Evolutionary conservation across 2,888 invertebrate species (phyloP).

Genomic region (Metalampra italica): DNA sequence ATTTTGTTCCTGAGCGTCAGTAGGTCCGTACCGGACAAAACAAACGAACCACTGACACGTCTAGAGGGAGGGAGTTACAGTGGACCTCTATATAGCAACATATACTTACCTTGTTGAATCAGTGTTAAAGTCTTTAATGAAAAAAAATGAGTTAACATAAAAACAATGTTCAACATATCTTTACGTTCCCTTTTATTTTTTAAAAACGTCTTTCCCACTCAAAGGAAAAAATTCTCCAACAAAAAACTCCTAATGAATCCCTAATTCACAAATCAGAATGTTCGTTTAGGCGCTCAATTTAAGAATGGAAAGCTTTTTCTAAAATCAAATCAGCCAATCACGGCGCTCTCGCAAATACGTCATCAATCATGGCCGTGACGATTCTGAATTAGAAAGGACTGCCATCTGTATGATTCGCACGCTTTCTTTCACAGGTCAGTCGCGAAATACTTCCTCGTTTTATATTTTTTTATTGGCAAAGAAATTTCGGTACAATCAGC

Average conservation of each 20-base stretch:
- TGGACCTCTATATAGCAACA: too few species aligned
- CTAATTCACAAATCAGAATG: slow-evolving; percentile 38
- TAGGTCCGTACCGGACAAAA: too few species aligned
- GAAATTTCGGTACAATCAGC: background rate
- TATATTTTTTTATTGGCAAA: background rate
- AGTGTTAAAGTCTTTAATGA: too few species aligned
- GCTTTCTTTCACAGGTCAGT: slow-evolving; percentile 5
- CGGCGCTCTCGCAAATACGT: slow-evolving; percentile 41
- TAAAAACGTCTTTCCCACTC: background rate
- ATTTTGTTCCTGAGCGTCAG: too few species aligned
- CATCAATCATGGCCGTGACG: slow-evolving; percentile 45
- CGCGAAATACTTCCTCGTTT: slow-evolving; percentile 1
- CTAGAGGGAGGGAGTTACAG: too few species aligned
- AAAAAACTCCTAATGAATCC: slow-evolving; percentile 12
- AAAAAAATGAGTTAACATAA: too few species aligned
- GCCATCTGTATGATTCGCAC: slow-evolving; percentile 20
- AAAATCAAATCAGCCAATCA: slow-evolving; percentile 61
- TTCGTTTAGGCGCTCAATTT: slow-evolving; percentile 40
- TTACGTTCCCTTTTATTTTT: background rate
- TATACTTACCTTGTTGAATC: too few species aligned
- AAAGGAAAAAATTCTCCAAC: slow-evolving; percentile 5
- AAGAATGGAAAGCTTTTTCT: slow-evolving; percentile 36
- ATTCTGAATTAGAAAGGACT: slow-evolving; percentile 24
- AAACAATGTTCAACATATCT: too few species aligned
- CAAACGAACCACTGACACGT: too few species aligned